Conservation (phyloP, 2,888 invertebrate genomes). For the Creontiades dilutus region DNA sequence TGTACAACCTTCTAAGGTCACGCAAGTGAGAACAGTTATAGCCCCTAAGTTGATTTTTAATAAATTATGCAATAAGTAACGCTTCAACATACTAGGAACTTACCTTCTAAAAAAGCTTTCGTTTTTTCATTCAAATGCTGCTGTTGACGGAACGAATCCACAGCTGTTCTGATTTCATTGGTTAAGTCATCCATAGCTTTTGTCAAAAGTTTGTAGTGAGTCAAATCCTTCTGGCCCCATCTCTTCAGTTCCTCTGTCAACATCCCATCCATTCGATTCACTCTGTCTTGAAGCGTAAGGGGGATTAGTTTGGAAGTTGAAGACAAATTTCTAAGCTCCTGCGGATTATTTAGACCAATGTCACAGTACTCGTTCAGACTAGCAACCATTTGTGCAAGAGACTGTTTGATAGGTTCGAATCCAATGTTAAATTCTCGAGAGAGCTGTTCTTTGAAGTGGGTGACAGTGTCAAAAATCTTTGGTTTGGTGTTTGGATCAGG, state of each 20-base stretch:
- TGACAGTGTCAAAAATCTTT: conserved; percentile 55
- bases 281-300: background rate
- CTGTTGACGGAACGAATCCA: conserved; percentile 18
- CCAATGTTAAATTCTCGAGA: conserved; percentile 43
- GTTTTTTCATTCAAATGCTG: conserved; percentile 37
- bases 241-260: conserved; percentile 40
- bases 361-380: conserved; percentile 61
- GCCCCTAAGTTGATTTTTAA: no score
- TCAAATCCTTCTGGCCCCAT: conserved; percentile 47
- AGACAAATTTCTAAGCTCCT: conserved; percentile 9
- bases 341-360: conserved; percentile 30
- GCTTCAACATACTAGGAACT: background rate
- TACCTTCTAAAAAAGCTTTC: conserved; percentile 55
- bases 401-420: conserved; percentile 52
- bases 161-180: conserved; percentile 48
- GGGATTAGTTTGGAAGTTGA: conserved; percentile 33
- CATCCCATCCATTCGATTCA: conserved; percentile 51
- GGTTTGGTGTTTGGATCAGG: background rate
- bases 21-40: no score
- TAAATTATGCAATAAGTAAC: no score
- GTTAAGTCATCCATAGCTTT: conserved; percentile 60
- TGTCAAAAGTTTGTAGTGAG: conserved; percentile 52
- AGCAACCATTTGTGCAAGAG: conserved; percentile 53
- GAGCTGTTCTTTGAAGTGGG: conserved; percentile 62
- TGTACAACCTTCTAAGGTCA: no score